A percentile compares a stretch with the other conserved stretches of the same genome.
These are phyloP conservation scores for Peromyscus eremicus DNA, from an alignment of 2,797 vertebrate genomes.

Conservation along the genomic window DNA sequence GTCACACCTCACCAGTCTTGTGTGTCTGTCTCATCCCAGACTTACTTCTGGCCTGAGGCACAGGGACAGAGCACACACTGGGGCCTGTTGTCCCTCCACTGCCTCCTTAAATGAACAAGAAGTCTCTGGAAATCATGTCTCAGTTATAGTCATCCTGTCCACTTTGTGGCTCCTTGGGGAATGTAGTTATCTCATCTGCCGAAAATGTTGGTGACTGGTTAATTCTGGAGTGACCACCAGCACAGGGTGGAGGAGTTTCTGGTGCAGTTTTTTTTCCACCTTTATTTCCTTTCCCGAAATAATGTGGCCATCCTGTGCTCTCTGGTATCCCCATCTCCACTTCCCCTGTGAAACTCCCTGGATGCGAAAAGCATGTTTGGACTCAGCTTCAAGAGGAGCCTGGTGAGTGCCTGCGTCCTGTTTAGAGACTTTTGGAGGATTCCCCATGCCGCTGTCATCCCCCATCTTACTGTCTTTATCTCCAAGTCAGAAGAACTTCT, in stretches of 20 bases:
- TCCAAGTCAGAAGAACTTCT: constrained; percentile 68
- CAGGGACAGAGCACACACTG: constrained; percentile 56
- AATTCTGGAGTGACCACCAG: constrained; percentile 62
- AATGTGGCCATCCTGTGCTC: constrained; percentile 56
- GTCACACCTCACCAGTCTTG: not conserved
- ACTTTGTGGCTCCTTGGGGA: constrained; percentile 70
- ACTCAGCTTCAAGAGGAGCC: constrained; percentile 74
- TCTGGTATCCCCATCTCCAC: constrained; percentile 69
- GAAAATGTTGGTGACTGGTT: constrained; percentile 69
- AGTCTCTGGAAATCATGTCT: constrained; percentile 58
- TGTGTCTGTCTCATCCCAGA: not conserved
- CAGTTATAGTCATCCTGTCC: constrained; percentile 60
- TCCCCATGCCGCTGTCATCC: not conserved
- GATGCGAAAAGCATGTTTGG: constrained; percentile 83
- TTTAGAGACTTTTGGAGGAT: constrained; percentile 70
- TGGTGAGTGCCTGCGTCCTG: constrained; percentile 57
- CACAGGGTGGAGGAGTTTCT: not conserved
- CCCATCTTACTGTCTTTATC: constrained; percentile 67
- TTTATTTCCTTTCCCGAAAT: constrained; percentile 81
- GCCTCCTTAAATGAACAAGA: constrained; percentile 60
- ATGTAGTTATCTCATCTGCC: constrained; percentile 70
- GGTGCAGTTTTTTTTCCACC: constrained; percentile 63
- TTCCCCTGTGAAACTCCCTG: constrained; percentile 75
- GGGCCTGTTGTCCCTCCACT: constrained; percentile 29
- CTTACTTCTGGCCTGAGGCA: not conserved